Conservation (phyloP, 2,888 invertebrate species). For the Protophormia terraenovae region DNA sequence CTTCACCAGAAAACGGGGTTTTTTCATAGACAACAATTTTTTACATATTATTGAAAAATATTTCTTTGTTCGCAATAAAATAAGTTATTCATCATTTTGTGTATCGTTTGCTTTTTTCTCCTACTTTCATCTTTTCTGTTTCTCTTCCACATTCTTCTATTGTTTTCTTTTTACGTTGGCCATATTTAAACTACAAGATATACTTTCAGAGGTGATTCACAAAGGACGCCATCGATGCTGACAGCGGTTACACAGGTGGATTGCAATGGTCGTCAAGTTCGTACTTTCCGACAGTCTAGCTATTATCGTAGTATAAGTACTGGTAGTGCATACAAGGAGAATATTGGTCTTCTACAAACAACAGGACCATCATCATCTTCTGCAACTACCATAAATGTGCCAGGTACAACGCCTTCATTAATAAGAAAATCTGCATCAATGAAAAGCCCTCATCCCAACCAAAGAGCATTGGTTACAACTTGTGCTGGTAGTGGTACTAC, state of each 20-base stretch:
- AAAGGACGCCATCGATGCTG: slow-evolving; percentile 80
- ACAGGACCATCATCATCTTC: slow-evolving; percentile 41
- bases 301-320: slow-evolving; percentile 76
- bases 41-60: too few species aligned
- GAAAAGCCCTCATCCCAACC: slow-evolving; percentile 58
- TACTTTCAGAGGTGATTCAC: slow-evolving; percentile 79
- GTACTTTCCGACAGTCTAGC: slow-evolving; percentile 78
- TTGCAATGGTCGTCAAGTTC: slow-evolving; percentile 75
- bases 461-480: slow-evolving; percentile 31
- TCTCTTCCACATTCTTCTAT: neutral
- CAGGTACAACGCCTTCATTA: slow-evolving; percentile 24
- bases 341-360: slow-evolving; percentile 75
- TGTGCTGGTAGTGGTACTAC: neutral
- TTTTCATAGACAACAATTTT: too few species aligned
- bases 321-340: slow-evolving; percentile 72
- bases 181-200: slow-evolving; percentile 30
- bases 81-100: neutral
- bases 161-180: neutral
- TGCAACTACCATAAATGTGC: neutral
- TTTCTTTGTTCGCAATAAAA: too few species aligned
- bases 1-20: too few species aligned
- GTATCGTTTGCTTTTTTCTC: neutral
- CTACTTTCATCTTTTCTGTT: neutral
- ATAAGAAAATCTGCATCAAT: slow-evolving; percentile 53
- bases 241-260: slow-evolving; percentile 81